Percentiles rank a stretch among this genome's conserved stretches.
phyloP scores from a whole-genome alignment of 2,113 vertebrate species.

The Catagonus wagneri region DNA sequence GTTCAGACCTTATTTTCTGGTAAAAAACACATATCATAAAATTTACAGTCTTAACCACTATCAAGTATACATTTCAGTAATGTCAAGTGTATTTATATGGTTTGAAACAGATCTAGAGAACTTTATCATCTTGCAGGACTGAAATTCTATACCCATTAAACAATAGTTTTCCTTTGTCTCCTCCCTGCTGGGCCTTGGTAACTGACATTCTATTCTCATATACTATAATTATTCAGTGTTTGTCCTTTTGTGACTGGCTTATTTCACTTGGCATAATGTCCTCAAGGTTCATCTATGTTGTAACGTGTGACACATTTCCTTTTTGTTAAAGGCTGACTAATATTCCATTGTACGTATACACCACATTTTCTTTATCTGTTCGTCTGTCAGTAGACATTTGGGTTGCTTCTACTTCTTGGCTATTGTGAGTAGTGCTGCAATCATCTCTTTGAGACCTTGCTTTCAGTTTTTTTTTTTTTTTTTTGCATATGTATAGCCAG shows the following conservation, averaged over 20 bases:
- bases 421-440: background rate
- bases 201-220: background rate
- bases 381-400: background rate
- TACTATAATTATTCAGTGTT: background rate
- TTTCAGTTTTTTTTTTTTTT: background rate
- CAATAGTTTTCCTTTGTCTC: background rate
- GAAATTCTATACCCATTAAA: background rate
- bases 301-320: background rate
- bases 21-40: background rate
- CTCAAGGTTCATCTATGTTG: background rate
- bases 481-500: background rate
- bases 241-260: constrained; percentile 12
- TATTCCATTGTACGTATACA: background rate
- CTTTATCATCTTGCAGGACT: background rate
- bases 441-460: background rate
- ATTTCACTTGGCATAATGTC: background rate
- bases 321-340: background rate
- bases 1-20: background rate
- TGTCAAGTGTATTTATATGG: background rate
- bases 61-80: background rate
- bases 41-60: background rate
- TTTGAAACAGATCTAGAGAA: background rate
- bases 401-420: background rate
- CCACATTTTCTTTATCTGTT: background rate
- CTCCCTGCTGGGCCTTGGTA: background rate